Percentiles rank a stretch among this genome's conserved stretches.
Conservation (phyloP, 2,797 vertebrate genomes). For the Oreonectes daqikongensis region DNA sequence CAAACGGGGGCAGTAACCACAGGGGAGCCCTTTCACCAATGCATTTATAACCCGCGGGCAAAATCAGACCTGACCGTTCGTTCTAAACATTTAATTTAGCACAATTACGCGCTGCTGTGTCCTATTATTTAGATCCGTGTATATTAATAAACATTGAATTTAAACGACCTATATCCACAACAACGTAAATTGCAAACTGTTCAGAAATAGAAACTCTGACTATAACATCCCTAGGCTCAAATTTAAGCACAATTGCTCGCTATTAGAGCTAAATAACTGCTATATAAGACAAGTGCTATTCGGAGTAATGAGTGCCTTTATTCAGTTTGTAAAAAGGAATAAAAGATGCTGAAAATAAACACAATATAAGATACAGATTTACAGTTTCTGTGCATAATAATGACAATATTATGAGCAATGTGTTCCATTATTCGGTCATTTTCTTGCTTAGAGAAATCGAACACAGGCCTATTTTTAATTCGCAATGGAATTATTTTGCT, state of each 20-base stretch:
- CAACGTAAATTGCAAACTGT: slow-evolving; percentile 20
- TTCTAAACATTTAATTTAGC: slow-evolving; percentile 54
- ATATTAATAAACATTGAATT: slow-evolving; percentile 24
- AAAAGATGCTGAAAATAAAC: not conserved
- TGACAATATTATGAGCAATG: no score
- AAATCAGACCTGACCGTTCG: slow-evolving; percentile 40
- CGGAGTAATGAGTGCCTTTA: not conserved
- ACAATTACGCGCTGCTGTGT: slow-evolving; percentile 45
- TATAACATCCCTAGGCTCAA: not conserved
- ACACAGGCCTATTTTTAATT: not conserved
- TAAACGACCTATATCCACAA: slow-evolving; percentile 32
- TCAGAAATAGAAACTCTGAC: slow-evolving; percentile 13
- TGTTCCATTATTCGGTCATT: no score
- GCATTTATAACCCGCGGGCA: slow-evolving; percentile 48
- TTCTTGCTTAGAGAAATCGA: not conserved
- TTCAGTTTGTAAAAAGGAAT: not conserved
- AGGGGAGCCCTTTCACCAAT: slow-evolving; percentile 49
- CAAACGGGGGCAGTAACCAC: slow-evolving; percentile 33
- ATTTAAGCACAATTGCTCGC: slow-evolving; percentile 21
- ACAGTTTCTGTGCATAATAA: no score
- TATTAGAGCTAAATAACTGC: slow-evolving; percentile 19
- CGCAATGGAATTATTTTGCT: not conserved
- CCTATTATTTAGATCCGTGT: slow-evolving; percentile 31
- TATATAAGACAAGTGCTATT: not conserved
- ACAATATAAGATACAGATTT: no score